Evolutionary conservation across 2,888 invertebrate genomes (phyloP).

Genomic region (Patella pellucida): DNA sequence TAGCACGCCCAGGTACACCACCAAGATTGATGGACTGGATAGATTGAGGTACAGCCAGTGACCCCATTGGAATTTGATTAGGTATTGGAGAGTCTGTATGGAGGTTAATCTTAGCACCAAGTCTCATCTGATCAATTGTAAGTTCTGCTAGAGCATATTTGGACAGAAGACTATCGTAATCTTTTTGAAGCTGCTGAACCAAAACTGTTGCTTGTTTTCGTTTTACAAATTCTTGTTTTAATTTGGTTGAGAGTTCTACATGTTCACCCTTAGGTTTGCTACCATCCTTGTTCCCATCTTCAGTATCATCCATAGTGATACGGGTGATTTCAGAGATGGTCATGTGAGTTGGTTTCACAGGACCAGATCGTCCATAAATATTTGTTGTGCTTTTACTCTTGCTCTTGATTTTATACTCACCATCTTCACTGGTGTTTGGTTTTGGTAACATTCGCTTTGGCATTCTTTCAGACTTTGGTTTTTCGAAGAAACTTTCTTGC

Average conservation of each 20-base stretch:
- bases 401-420: slow-evolving; percentile 55
- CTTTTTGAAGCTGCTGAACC: slow-evolving; percentile 64
- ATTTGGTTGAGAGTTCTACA: slow-evolving; percentile 51
- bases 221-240: slow-evolving; percentile 58
- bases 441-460: slow-evolving; percentile 56
- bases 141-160: slow-evolving; percentile 70
- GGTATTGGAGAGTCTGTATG: slow-evolving; percentile 64
- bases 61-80: slow-evolving; percentile 47
- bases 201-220: slow-evolving; percentile 63
- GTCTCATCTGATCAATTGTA: slow-evolving; percentile 69
- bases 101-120: slow-evolving; percentile 66
- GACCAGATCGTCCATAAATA: slow-evolving; percentile 42
- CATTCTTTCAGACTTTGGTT: slow-evolving; percentile 39
- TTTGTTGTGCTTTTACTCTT: slow-evolving; percentile 58
- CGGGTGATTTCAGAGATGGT: slow-evolving; percentile 49
- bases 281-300: neutral
- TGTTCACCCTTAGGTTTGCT: slow-evolving; percentile 31
- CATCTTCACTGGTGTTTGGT: slow-evolving; percentile 40
- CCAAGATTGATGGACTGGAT: slow-evolving; percentile 48
- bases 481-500: slow-evolving; percentile 57
- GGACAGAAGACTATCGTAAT: slow-evolving; percentile 67
- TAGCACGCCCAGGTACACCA: slow-evolving; percentile 37
- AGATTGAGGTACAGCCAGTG: slow-evolving; percentile 46
- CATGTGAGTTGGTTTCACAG: slow-evolving; percentile 60
- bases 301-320: slow-evolving; percentile 42